Percentiles rank a stretch among this genome's conserved stretches.
phyloP scores from a whole-genome alignment of 2,888 invertebrate species.

The Prosopocoilus inquinatus region DNA sequence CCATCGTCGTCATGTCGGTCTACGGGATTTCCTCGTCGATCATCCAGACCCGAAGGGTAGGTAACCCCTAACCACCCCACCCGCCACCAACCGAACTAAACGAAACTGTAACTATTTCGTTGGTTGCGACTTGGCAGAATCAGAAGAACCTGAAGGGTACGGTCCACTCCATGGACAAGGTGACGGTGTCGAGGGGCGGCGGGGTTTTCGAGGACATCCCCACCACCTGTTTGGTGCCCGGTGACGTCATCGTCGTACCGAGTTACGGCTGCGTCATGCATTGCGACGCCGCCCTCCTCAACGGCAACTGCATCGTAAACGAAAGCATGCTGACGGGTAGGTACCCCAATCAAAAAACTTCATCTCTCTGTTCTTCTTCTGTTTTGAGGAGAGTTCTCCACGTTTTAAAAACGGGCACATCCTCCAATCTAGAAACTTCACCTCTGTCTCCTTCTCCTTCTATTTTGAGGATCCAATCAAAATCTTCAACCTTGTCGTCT shows the following conservation, averaged over 20 bases:
- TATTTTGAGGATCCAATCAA: no score
- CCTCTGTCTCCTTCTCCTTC: no score
- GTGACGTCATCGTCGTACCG: constrained; percentile 85
- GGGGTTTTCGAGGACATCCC: constrained; percentile 57
- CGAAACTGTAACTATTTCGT: no score
- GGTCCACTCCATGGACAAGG: constrained; percentile 70
- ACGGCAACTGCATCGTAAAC: constrained; percentile 86
- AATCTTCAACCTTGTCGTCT: no score
- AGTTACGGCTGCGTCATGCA: constrained; percentile 81
- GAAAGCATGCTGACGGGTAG: constrained; percentile 93
- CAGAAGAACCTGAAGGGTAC: constrained; percentile 85
- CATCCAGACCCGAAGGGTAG: constrained; percentile 78
- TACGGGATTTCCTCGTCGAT: constrained; percentile 81
- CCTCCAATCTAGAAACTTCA: no score
- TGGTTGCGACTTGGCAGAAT: constrained; percentile 59
- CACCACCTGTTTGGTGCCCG: constrained; percentile 79
- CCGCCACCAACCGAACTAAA: neutral
- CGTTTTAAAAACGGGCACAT: no score
- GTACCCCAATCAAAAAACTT: neutral
- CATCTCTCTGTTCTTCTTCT: no score
- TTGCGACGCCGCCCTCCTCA: constrained; percentile 85
- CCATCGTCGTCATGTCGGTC: constrained; percentile 80
- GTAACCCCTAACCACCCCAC: constrained; percentile 4
- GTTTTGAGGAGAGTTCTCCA: no score
- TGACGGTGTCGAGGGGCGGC: constrained; percentile 58